phyloP scores from a whole-genome alignment of 2,888 invertebrate genomes.

The Phragmatobia fuliginosa region DNA sequence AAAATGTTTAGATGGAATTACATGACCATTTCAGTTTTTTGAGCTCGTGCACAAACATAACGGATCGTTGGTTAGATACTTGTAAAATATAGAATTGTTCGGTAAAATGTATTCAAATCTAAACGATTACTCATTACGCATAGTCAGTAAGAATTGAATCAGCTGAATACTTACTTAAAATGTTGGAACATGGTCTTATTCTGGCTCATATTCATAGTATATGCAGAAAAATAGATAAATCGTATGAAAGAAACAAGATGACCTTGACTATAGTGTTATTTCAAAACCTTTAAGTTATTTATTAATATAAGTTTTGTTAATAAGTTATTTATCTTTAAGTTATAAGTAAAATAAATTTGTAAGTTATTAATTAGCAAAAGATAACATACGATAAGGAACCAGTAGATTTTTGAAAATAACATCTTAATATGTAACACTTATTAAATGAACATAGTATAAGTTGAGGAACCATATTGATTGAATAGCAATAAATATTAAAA shows the following conservation, averaged over 20 bases:
- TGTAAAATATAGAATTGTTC: no score
- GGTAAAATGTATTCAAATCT: no score
- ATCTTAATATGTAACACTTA: background rate
- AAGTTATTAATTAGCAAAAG: background rate
- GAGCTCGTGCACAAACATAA: no score
- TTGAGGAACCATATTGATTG: conserved; percentile 26
- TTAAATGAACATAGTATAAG: conserved; percentile 39
- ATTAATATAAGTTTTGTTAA: no score
- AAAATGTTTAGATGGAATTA: no score
- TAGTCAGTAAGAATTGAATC: background rate
- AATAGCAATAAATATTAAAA: background rate
- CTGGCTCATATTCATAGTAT: background rate
- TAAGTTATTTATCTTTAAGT: no score
- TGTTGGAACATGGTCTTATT: background rate
- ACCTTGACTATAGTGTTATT: background rate
- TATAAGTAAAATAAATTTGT: no score
- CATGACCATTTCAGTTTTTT: no score
- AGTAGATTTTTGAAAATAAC: background rate
- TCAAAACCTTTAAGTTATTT: no score
- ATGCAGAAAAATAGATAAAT: background rate
- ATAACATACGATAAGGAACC: background rate
- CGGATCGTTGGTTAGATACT: no score
- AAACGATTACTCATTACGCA: no score
- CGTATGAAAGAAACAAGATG: background rate
- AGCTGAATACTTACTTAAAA: background rate